Evolutionary conservation across 2,797 vertebrate species (phyloP), one percentile per base, ranked within the genome.

Genomic region (Acridotheres tristis): DNA sequence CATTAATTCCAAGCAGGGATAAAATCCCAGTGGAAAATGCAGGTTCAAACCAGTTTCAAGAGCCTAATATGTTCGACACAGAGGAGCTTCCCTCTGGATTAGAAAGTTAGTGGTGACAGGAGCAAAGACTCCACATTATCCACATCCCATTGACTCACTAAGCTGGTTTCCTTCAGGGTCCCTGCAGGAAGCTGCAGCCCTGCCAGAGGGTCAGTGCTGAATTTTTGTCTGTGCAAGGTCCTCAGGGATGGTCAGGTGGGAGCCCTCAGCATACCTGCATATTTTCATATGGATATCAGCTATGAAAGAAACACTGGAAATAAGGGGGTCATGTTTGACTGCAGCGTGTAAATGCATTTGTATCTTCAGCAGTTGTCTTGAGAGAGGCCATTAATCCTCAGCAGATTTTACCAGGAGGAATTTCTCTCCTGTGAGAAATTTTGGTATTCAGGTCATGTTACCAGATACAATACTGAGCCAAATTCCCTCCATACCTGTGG

Each of bases 401-500:
- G n/a, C 23, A 86, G 80, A 81, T 94, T 90, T 88, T 66, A 84
- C 77, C 61, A 83, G 74, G 11, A 84, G 53, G 29, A 74, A 86
- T 38, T 59, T 85, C 50, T 86, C 42, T 62, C 38, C 57, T 48
- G 36, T 43, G 32, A 86, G 93, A 75, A 63, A 34, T 15, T 22
- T 34, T 76, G 47, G 19, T 93, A 72, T 79, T 79, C 54, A 54
- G 47, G 65, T 79, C 63, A 12, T 48, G 11, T 74, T 86, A 77
- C 54, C 23, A 89, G 68, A 53, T 59, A 20, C 71, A 83, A 34
- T 29, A 81, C 40, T 55, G 58, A 61, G 67, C 45, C 84, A 92
- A 93, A 95, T 92, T 94, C 91, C 43, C 77, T 65, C 50, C 90
- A 84, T 88, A 73, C 42, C 84, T 81, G 84, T 90, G 93, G 91